Base-by-base conservation (phyloP, 2,888 invertebrate species). In the Chloroclysta siterata region DNA sequence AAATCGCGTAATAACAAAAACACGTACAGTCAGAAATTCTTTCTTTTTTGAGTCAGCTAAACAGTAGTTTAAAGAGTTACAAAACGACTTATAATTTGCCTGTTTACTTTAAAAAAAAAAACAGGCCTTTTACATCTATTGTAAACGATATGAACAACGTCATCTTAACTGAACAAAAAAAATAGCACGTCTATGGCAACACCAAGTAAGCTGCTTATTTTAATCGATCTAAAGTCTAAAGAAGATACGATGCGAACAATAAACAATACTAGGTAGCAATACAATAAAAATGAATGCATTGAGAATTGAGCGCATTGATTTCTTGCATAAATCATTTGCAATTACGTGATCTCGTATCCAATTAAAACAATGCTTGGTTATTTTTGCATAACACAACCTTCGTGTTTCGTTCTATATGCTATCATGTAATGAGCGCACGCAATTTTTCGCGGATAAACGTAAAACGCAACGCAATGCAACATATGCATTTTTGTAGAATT, bases 351-450 rank as follows among this genome's bases (percentile, higher is more conserved):
- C 56, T 63, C 11, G 56, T 17, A 46, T 28, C 61, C 57, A 65
- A 68, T 68, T 68, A 69, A 63, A 65, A 68, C 65, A 69, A 58
- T 65, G 68, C 63, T 65, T 58, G 60, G 57, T 58, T 63, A 67
- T 67, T 69, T 71, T 69, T 71, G 68, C 69, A 69, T 71, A 69
- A 70, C 63, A 48, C 53, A 65, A 64, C 66, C 63, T 71, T 71
- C 71, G 71, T 71, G 71, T 68, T 63, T 54, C 41, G 48, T 53
- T 53, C 53, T 22, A 22, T 22, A 60, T 33, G 15, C 36, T 44
- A 66, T 58, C 68, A 71, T 63, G 71, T 71, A 69, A 71, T 55
- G 50, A 6, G 33, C 28, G 13, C 71, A 71, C 66, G 71, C 69
- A 54, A 68, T 51, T 56, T 59, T 52, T 57, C 57, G 52, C 60